Evolutionary conservation across 2,797 vertebrate species (phyloP), one percentile per base, ranked within the genome.

Genomic region (Manis javanica): DNA sequence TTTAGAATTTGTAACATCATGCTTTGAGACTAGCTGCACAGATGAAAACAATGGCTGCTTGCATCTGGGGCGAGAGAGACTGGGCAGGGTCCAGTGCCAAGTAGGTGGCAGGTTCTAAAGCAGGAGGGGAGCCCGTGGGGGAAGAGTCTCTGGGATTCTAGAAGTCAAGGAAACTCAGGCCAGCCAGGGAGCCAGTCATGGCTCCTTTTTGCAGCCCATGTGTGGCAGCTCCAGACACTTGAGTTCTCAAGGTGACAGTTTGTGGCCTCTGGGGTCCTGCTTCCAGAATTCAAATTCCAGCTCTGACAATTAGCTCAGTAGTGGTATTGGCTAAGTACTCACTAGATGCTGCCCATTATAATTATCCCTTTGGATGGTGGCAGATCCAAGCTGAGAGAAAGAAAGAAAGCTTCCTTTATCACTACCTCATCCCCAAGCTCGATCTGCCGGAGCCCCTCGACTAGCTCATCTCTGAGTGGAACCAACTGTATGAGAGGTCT

Each of bases 1-100:
- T 81, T 46, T 39, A 90, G 84, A 84, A 74, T 53, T 69, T 84
- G 75, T 14, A 31, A 59, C 75, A 29, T n/a, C 29, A 23, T 59
- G 29, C 42, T 63, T 94, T 92, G 24, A 64, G 69, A 29, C n/a
- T 46, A 79, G 46, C 46, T 46, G 82, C 42, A 64, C 29, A 39
- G 63, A 39, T 69, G 57, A n/a, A 88, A 97, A 92, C n/a, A 79
- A 46, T 59, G 69, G 53, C 74, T 46, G 57, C 64, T 92, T 57
- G 49, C 51, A 72, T 79, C 64, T 4, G 13, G 55, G 57, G 79
- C 46, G 64, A 71, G 16, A 74, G 37, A 91, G 39, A 12, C 53
- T 51, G 68, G 78, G 57, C 42, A 64, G 68, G n/a, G 77, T n/a
- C 37, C 29, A 16, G 49, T 18, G 74, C 87, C 87, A 83, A 89